These are phyloP conservation scores for Tetranychus truncatus DNA, from an alignment of 2,888 invertebrate species.

Conservation along the genomic window DNA sequence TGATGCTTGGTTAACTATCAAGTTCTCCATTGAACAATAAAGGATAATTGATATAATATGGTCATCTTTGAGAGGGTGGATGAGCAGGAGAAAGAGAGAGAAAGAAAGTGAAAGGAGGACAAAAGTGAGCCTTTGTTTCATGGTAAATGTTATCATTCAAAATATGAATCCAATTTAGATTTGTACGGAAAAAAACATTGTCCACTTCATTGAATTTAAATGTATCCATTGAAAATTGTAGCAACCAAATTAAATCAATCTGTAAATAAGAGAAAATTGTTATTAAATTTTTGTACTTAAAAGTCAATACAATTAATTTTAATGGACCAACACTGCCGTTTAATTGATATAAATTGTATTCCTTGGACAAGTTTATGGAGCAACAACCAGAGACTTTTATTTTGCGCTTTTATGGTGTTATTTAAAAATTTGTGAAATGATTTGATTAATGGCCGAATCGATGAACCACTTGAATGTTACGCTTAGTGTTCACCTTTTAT, in stretches of 20 bases:
- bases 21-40: neutral
- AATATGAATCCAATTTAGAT: no score
- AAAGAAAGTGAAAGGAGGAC: neutral
- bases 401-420: neutral
- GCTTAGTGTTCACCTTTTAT: neutral
- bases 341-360: neutral
- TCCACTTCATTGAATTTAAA: no score
- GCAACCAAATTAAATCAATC: no score
- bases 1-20: neutral
- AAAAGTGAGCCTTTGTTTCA: neutral
- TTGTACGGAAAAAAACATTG: no score
- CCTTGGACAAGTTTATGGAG: neutral
- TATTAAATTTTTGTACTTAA: neutral
- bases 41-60: neutral
- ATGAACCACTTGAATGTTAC: neutral
- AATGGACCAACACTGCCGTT: neutral
- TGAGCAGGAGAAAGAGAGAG: constrained; percentile 1
- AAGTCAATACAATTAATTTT: neutral
- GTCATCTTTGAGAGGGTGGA: neutral
- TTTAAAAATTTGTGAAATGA: no score
- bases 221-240: no score
- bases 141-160: no score
- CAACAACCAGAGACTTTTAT: no score
- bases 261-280: no score
- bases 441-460: no score